Evolutionary conservation across 2,888 invertebrate species (phyloP), one percentile per base, ranked within the genome.

Genomic region (Hydroisotoma schaefferi): DNA sequence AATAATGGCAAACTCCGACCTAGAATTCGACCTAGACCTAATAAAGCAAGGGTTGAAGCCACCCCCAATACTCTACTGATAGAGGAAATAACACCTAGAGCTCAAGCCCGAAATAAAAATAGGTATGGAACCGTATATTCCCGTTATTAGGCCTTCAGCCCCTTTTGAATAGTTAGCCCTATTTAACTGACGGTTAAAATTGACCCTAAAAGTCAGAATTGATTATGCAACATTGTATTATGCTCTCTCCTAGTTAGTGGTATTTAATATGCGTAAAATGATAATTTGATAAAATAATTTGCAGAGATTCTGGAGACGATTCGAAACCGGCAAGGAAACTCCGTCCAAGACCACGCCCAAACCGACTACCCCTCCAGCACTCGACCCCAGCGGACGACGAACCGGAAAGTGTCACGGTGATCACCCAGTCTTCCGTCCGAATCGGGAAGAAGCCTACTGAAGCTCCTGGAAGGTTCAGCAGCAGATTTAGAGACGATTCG

Each of bases 391-490:
- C 40, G 6, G 52, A 47, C 2, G 49, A 26, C 1, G 29, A 49
- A 4, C 56, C 61, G 2, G 63, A 63, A 47, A 48, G 53, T 10
- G 61, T 61, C 18, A 54, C 59, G 1, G 51, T 65, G n/a, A 48
- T 57, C 15, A 63, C 63, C 4, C 66, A 67, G 26, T 56, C 61
- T 2, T 68, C 68, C 1, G 68, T 65, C 5, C 61, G 65, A 46
- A 57, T 71, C 5, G 65, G 61, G 2, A 55, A 60, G 44, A 71
- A 71, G 26, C 71, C 71, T 10, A 71, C 71, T 2, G 68, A 68
- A 57, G 65, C 68, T 46, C 71, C 71, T 1, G 68, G 68, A 43
- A 58, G 69, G 55, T 71, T 71, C 40, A 69, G 69, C 48, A 68
- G 68, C 55, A 56, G 69, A 2, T 71, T 63, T 51, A 26, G 69